Percentiles rank a stretch among this genome's conserved stretches.
Evolutionary conservation across 2,113 vertebrate genomes (phyloP).

Genomic region (Rhinolophus ferrumequinum): DNA sequence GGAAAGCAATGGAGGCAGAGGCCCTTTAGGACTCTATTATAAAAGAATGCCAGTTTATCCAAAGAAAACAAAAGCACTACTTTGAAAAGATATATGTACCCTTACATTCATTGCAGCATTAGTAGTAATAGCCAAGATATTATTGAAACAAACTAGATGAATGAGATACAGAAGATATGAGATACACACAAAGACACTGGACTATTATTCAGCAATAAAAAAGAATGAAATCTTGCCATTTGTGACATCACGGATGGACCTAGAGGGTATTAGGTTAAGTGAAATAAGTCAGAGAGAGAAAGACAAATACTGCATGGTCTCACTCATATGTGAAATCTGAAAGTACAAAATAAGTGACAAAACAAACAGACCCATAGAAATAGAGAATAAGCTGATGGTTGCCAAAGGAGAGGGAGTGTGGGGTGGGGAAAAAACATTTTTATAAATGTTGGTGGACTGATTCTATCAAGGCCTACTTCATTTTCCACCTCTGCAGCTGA

Average conservation of each 20-base stretch:
- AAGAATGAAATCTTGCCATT: not conserved
- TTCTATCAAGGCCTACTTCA: not conserved
- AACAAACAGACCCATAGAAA: too few relatives aligned
- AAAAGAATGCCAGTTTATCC: not conserved
- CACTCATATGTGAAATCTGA: not conserved
- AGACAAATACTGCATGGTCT: not conserved
- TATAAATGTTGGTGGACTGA: not conserved
- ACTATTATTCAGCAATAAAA: not conserved
- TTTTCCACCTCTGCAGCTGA: not conserved
- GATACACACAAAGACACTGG: not conserved
- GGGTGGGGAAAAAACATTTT: not conserved
- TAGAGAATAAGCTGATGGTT: too few relatives aligned
- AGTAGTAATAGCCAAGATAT: too few relatives aligned
- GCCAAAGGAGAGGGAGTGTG: not conserved
- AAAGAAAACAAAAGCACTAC: too few relatives aligned
- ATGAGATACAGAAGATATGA: too few relatives aligned
- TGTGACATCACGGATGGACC: not conserved
- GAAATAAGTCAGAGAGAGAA: not conserved
- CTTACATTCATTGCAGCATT: too few relatives aligned
- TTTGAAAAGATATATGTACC: too few relatives aligned
- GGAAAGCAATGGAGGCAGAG: not conserved
- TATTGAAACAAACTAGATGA: too few relatives aligned
- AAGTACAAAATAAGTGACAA: not conserved
- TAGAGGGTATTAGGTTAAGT: not conserved
- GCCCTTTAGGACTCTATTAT: not conserved